phyloP scores from a whole-genome alignment of 2,888 invertebrate genomes.

The Timandra comae region DNA sequence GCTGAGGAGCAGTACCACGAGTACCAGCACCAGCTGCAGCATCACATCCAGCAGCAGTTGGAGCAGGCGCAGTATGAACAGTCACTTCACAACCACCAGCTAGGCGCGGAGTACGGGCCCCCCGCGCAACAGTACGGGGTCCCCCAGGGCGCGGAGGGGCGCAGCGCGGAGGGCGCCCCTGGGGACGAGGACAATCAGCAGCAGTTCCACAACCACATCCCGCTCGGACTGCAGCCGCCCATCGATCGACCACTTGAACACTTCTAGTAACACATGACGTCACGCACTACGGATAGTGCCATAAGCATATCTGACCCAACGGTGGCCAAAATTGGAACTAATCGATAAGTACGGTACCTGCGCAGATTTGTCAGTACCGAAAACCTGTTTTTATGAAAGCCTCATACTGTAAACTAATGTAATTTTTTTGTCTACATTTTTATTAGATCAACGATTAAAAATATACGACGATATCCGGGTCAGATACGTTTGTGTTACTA shows the following conservation, averaged over 20 bases:
- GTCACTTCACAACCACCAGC: slow-evolving; percentile 32
- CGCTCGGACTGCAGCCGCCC: slow-evolving; percentile 61
- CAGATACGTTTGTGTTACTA: no score
- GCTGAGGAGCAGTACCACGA: slow-evolving; percentile 48
- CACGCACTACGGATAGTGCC: neutral
- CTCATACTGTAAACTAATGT: no score
- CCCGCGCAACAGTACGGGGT: slow-evolving; percentile 45
- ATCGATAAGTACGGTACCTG: no score
- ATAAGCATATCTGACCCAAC: no score
- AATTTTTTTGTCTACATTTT: no score
- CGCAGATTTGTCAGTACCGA: no score
- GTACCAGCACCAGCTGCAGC: slow-evolving; percentile 54
- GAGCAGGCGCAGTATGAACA: slow-evolving; percentile 52
- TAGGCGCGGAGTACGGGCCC: slow-evolving; percentile 23
- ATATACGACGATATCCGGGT: no score
- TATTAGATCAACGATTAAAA: no score
- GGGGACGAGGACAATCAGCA: slow-evolving; percentile 18
- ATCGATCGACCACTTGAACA: slow-evolving; percentile 64
- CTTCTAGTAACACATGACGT: slow-evolving; percentile 48
- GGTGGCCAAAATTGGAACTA: no score
- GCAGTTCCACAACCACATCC: slow-evolving; percentile 65
- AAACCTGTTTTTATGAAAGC: no score
- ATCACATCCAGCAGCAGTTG: slow-evolving; percentile 60
- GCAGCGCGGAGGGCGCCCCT: slow-evolving; percentile 43
- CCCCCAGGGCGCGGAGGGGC: slow-evolving; percentile 58